phyloP scores from a whole-genome alignment of 2,113 vertebrate genomes.

The Tonatia bakeri region DNA sequence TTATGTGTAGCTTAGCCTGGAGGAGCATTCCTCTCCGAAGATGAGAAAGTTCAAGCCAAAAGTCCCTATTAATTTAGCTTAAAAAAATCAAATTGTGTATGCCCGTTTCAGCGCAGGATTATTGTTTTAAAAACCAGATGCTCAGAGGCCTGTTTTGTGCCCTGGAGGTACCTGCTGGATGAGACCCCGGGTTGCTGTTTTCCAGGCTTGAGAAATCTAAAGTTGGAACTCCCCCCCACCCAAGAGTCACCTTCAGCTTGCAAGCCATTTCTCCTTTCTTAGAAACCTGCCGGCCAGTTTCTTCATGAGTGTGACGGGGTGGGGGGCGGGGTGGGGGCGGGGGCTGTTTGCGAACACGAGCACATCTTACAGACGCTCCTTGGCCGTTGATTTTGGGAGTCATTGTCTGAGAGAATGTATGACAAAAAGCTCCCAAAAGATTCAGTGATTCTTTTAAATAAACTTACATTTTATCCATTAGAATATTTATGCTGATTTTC shows the following conservation, averaged over 20 bases:
- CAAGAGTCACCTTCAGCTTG: background rate
- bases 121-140: background rate
- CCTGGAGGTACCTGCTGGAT: too few relatives aligned
- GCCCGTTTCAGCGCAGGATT: background rate
- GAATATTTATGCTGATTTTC: slow-evolving; percentile 32
- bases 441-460: slow-evolving; percentile 38
- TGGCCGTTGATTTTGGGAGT: background rate
- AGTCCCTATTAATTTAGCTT: background rate
- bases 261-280: background rate
- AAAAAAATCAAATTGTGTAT: background rate
- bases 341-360: background rate
- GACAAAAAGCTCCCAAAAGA: background rate
- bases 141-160: background rate
- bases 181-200: background rate
- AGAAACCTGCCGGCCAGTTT: background rate
- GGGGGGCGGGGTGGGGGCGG: too few relatives aligned
- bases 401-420: background rate
- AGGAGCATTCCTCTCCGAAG: background rate
- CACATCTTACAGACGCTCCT: background rate
- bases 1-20: rapidly evolving
- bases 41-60: background rate
- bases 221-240: background rate
- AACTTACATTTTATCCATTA: slow-evolving; percentile 16
- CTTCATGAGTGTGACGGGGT: background rate
- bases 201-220: background rate